Evolutionary conservation across 2,888 invertebrate genomes (phyloP), one percentile per base, ranked within the genome.

Genomic region (Blera fallax): DNA sequence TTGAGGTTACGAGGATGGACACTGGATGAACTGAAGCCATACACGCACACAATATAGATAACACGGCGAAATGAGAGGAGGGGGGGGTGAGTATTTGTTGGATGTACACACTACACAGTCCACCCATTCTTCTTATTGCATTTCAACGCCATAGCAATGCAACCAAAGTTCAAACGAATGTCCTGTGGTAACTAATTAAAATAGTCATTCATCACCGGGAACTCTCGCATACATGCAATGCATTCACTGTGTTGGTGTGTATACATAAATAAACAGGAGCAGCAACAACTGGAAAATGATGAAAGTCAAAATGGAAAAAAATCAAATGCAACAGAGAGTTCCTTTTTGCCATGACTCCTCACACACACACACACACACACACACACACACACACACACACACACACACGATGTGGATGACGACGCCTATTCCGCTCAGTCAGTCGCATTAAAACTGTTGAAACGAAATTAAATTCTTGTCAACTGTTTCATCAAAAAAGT

Each of bases 161-260:
- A 77, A 81, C 85, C 76, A 81, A 76, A 85, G 81, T 72, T 81
- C 81, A 85, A 85, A 91, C 90, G 90, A 91, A 91, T 91, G 91
- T 91, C 91, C 91, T 91, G 91, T 90, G 90, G 91, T 91, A 91
- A 91, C 91, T 91, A 91, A 91, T 91, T 91, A 91, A 91, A 91
- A 91, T 90, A 91, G 91, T 91, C 91, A 91, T 91, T 91, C 91
- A 91, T 91, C 91, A 91, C 90, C 65, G 72, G 54, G 65, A n/a
- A 52, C 50, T 58, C 34, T 27, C 65, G n/a, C 18, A 32, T n/a
- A 27, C n/a, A 48, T 6, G 27, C 43, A 62, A n/a, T 24, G 50
- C 45, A 45, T 18, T 34, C 69, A 64, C n/a, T 81, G 7, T 69
- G 34, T 32, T 24, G 45, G 65, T 32, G 48, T 69, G 16, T 62